Evolutionary conservation across 2,113 vertebrate species (phyloP).

Genomic region (Protobothrops flavoviridis): DNA sequence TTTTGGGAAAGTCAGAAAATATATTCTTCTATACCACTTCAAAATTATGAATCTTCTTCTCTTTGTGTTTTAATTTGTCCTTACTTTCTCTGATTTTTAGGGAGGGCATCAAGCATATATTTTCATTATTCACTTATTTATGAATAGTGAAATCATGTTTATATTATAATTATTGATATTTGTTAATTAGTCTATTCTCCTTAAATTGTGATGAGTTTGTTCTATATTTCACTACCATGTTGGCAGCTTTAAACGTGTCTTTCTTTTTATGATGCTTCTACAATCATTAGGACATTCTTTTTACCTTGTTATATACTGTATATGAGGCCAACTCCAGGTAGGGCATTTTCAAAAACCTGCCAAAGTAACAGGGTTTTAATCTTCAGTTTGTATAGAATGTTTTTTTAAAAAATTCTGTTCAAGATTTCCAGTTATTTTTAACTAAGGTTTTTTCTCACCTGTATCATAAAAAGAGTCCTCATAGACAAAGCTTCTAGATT

Average conservation of each 20-base stretch:
- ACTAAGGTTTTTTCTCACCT: neutral
- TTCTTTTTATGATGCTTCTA: neutral
- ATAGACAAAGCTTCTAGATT: neutral
- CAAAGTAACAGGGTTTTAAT: neutral
- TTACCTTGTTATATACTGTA: too few relatives aligned
- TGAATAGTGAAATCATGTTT: neutral
- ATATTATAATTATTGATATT: neutral
- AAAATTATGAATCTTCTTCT: neutral
- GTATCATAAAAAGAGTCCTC: neutral
- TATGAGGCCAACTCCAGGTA: neutral
- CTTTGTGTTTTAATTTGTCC: neutral
- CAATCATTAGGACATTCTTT: neutral
- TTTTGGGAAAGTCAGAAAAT: neutral
- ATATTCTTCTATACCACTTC: neutral
- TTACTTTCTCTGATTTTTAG: neutral
- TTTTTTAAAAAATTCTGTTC: neutral
- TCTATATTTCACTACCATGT: neutral
- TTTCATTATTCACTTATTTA: neutral
- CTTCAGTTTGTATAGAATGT: neutral
- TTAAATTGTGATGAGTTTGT: neutral
- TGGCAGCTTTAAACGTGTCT: neutral
- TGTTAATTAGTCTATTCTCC: neutral
- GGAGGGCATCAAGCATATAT: neutral
- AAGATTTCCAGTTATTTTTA: neutral
- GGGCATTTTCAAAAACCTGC: neutral